Conservation (phyloP, 2,888 invertebrate genomes). For the Alentia gelatinosa region DNA sequence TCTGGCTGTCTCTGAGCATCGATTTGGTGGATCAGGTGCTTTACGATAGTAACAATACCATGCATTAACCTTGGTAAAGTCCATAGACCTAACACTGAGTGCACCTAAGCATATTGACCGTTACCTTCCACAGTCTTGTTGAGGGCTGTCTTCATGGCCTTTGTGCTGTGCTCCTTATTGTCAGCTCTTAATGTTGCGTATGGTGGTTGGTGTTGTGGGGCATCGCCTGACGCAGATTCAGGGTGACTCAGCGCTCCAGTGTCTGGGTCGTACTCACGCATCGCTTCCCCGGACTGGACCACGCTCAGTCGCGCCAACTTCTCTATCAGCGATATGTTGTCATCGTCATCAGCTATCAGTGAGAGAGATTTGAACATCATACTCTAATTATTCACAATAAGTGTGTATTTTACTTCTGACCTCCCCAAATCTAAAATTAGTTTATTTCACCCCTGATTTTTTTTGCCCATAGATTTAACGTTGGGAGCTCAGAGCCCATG, state of each 20-base stretch:
- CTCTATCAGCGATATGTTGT: constrained; percentile 61
- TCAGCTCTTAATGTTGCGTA: neutral
- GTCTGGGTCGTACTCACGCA: constrained; percentile 70
- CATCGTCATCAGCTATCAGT: constrained; percentile 18
- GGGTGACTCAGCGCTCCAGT: constrained; percentile 70
- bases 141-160: constrained; percentile 14
- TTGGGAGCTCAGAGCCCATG: no score
- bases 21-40: no score
- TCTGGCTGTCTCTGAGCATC: no score
- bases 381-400: no score
- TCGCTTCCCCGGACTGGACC: constrained; percentile 68
- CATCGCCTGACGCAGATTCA: neutral
- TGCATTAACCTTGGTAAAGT: neutral
- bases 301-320: constrained; percentile 72
- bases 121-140: constrained; percentile 23
- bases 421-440: no score
- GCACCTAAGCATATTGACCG: neutral
- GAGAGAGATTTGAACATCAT: no score
- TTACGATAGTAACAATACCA: no score
- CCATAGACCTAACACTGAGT: neutral
- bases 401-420: no score
- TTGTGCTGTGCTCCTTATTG: neutral
- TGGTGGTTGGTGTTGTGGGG: neutral
- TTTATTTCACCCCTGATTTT: no score
- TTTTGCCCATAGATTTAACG: no score